These are phyloP conservation scores for Nerophis ophidion DNA, from an alignment of 2,113 vertebrate genomes.

Conservation along the genomic window DNA sequence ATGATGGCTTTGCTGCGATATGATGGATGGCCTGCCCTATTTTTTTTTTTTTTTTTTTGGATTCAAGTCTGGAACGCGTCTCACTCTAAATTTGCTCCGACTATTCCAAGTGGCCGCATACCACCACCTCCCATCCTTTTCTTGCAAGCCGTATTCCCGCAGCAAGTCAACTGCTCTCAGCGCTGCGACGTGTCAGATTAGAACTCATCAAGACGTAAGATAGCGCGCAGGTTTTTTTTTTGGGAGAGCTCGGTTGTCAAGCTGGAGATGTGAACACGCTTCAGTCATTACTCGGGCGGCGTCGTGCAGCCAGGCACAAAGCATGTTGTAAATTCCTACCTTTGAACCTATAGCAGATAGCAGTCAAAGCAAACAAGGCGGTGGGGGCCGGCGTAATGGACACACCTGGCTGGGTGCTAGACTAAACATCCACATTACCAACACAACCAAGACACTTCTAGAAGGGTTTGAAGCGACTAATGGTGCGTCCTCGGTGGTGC, in stretches of 20 bases:
- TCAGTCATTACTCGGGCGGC: too few species aligned
- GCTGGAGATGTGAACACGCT: not conserved
- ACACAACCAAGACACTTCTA: constrained; percentile 18
- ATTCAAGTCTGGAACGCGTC: constrained; percentile 54
- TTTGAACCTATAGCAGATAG: constrained; percentile 60
- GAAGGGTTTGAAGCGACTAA: constrained; percentile 5
- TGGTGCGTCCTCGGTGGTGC: constrained; percentile 6
- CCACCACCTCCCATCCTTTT: constrained; percentile 55
- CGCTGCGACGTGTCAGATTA: constrained; percentile 31
- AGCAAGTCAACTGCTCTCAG: constrained; percentile 24
- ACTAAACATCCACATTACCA: constrained; percentile 44
- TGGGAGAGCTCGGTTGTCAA: constrained; percentile 15
- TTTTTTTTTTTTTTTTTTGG: too few species aligned
- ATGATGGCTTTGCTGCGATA: constrained; percentile 12
- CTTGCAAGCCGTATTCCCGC: constrained; percentile 42
- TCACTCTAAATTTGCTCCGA: constrained; percentile 45
- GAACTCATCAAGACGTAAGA: constrained; percentile 37
- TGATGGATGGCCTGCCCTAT: constrained; percentile 4
- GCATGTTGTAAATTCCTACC: constrained; percentile 43
- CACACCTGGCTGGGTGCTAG: constrained; percentile 50
- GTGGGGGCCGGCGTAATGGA: constrained; percentile 35
- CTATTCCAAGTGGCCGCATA: constrained; percentile 65
- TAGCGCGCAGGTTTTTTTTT: constrained; percentile 10
- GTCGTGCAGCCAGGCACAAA: not conserved
- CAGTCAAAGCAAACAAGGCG: constrained; percentile 60